Percentiles rank a stretch among this genome's conserved stretches.
These are phyloP conservation scores for Hormiphora californensis DNA, from an alignment of 37 sponge, comb jelly and placozoan species.

Conservation along the genomic window DNA sequence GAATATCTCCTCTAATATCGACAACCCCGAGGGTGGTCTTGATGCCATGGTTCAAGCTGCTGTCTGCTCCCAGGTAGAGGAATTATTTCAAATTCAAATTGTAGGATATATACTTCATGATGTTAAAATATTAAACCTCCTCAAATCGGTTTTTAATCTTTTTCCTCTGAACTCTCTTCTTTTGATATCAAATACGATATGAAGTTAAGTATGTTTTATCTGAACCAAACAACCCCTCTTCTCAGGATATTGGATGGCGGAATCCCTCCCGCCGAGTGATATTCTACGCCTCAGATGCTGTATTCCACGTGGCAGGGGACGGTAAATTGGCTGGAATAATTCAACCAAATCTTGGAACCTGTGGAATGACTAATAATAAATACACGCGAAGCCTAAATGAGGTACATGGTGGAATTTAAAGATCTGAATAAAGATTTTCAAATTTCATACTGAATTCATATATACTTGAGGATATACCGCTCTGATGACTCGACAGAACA, in stretches of 20 bases:
- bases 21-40: conserved; percentile 23
- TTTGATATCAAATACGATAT: no score
- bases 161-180: no score
- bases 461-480: no score
- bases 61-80: conserved; percentile 16
- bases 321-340: conserved; percentile 52
- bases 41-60: conserved; percentile 47
- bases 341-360: conserved; percentile 29
- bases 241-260: conserved; percentile 51
- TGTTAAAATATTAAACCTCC: no score
- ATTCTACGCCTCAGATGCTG: conserved; percentile 16
- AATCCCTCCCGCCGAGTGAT: neutral
- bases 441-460: neutral
- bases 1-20: conserved; percentile 33
- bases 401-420: neutral
- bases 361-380: conserved; percentile 1
- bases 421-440: neutral
- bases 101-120: no score
- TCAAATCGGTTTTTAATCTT: no score
- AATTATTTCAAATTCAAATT: no score
- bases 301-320: conserved; percentile 42
- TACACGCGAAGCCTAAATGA: neutral
- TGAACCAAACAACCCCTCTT: no score
- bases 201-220: no score
- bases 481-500: no score